Conservation (phyloP, 2,888 invertebrate genomes). For the Ophion ellenae region DNA sequence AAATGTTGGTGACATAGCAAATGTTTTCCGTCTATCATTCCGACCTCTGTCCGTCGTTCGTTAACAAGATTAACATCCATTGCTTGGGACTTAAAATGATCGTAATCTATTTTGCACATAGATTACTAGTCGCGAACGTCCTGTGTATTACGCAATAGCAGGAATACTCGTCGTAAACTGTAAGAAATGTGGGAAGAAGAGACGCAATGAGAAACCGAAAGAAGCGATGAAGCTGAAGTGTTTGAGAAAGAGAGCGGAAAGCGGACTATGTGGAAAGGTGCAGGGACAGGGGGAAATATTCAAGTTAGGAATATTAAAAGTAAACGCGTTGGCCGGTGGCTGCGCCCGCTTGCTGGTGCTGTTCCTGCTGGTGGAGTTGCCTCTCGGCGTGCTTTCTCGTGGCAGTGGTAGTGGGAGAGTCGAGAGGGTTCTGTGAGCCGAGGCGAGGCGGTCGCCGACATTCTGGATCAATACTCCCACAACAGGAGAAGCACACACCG, state of each 20-base stretch:
- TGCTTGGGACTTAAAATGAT: not conserved
- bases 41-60: not conserved
- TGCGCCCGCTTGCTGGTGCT: constrained; percentile 49
- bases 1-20: not conserved
- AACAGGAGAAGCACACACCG: constrained; percentile 51
- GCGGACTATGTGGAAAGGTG: not conserved
- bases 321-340: constrained; percentile 66
- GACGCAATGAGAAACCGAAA: not conserved
- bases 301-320: constrained; percentile 64
- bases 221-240: not conserved
- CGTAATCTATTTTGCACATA: not conserved
- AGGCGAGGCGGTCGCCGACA: constrained; percentile 77
- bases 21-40: not conserved
- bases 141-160: not conserved
- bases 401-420: constrained; percentile 67
- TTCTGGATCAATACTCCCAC: constrained; percentile 83
- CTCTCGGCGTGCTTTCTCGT: constrained; percentile 47
- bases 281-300: constrained; percentile 54
- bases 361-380: constrained; percentile 47
- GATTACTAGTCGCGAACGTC: not conserved
- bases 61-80: not conserved
- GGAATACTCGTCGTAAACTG: not conserved
- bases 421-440: constrained; percentile 73
- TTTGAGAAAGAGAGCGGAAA: constrained; percentile 5
- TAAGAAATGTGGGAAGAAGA: not conserved